phyloP scores from a whole-genome alignment of 2,113 vertebrate genomes.

The Phalacrocorax brasilianus region DNA sequence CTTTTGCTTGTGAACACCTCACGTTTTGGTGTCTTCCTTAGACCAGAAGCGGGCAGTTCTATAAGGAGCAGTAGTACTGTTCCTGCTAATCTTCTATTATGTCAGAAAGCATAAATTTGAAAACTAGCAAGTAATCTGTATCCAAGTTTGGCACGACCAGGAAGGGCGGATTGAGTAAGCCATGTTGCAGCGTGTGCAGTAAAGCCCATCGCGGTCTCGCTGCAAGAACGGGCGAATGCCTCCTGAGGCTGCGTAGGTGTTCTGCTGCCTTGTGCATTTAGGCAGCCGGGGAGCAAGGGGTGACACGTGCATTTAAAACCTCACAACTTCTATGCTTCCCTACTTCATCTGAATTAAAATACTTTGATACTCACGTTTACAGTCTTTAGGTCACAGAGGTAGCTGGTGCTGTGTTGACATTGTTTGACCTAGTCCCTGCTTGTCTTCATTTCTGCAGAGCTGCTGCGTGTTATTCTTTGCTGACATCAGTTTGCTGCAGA shows the following conservation, averaged over 20 bases:
- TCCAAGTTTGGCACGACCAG: neutral
- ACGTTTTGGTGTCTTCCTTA: neutral
- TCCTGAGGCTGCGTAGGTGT: neutral
- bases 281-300: neutral
- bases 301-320: neutral
- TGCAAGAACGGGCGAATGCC: neutral
- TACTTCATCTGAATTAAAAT: neutral
- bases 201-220: neutral
- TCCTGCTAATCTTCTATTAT: neutral
- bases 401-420: neutral
- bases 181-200: accelerated
- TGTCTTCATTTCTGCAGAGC: neutral
- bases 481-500: neutral
- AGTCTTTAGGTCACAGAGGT: neutral
- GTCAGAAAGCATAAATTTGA: neutral
- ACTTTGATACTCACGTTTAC: neutral
- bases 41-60: neutral
- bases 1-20: neutral
- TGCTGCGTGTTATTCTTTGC: neutral
- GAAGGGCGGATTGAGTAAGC: neutral
- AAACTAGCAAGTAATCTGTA: neutral
- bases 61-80: too few relatives aligned
- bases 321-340: neutral
- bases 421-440: neutral
- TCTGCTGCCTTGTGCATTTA: neutral